Base-by-base conservation (phyloP, 2,888 invertebrate species). In the Acronicta aceris region DNA sequence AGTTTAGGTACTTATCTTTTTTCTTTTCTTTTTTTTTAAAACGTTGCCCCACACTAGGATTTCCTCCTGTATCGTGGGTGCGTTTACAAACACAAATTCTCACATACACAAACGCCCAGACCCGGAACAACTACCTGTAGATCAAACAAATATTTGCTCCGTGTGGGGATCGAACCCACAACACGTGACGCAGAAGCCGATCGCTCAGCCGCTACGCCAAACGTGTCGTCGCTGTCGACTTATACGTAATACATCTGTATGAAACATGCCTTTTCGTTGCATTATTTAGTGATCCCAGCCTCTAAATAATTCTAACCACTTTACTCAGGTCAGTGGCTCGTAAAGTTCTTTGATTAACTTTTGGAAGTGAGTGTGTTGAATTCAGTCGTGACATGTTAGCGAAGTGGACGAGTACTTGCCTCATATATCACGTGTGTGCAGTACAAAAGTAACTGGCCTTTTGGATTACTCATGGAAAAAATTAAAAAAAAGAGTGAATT, bases 301-400 rank as follows among this genome's bases (percentile, higher is more conserved):
- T 79, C 77, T 88, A 86, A 89, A 89, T 89, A 88, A 89, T 86
- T 87, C 84, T 82, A 78, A 85, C 81, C 84, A 86, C 83, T 89
- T 86, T 76, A 79, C 76, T 76, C 70, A 71, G 74, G 73, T 68
- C 76, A 75, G 60, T 43, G 80, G 71, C 79, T 82, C 84, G 82
- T 85, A 86, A 89, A 90, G 74, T 86, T 87, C 79, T 81, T 84
- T 87, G 86, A 90, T 89, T 87, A 87, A 88, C 87, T 88, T 87
- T 82, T 82, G 81, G 81, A 81, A 87, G 83, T 75, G 76, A 83
- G 81, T 82, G 78, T 72, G 75, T 78, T 76, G 74, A 77, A 80
- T 76, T 83, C 84, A 88, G 74, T 81, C 89, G 89, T 89, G 89
- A 89, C 85, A 81, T 87, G 87, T 84, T 74, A 84, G 84, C 52